Evolutionary conservation across 2,888 invertebrate species (phyloP), one percentile per base, ranked within the genome.

Genomic region (Hemaris fuciformis): DNA sequence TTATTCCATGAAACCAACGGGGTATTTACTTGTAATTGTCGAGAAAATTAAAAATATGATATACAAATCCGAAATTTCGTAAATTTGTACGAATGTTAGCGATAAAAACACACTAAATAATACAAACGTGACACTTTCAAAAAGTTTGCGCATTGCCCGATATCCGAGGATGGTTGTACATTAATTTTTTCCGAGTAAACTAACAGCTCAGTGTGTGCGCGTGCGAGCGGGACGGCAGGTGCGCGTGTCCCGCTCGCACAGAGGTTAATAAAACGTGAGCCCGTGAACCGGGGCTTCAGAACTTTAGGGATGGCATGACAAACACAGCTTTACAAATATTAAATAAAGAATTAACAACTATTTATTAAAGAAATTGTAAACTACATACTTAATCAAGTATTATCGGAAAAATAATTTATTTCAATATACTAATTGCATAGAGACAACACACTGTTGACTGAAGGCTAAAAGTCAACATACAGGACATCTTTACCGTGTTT

Each of bases 251-350:
- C 64, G 27, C 42, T 70, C 65, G 60, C 67, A 59, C 71, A 8
- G 25, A 62, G 59, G 66, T 63, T 70, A 63, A 64, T 63, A 66
- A 42, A 65, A 63, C 41, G 64, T 61, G 65, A 71, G 71, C 34
- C 68, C 72, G 53, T 72, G 72, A 72, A 72, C 72, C 64, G 65
- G 46, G 53, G 53, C 20, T 34, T 6, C 57, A 60, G 60, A 43
- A 5, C 10, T 5, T 48, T 57, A 74, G 74, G 74, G 74, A n/a
- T 74, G 71, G 0, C 70, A 15, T 43, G 0, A 20, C n/a, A 3
- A 7, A 20, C 45, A 18, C 15, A 53, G 23, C 45, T 60, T 25
- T 38, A 57, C 18, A 34, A 25, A 41, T 2, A 15, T 34, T 38
- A 20, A 18, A 53, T 23, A 1, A 10, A 18, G 0, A 5, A 27